Evolutionary conservation across 2,888 invertebrate species (phyloP).

Genomic region (Parascotia fuliginaria): DNA sequence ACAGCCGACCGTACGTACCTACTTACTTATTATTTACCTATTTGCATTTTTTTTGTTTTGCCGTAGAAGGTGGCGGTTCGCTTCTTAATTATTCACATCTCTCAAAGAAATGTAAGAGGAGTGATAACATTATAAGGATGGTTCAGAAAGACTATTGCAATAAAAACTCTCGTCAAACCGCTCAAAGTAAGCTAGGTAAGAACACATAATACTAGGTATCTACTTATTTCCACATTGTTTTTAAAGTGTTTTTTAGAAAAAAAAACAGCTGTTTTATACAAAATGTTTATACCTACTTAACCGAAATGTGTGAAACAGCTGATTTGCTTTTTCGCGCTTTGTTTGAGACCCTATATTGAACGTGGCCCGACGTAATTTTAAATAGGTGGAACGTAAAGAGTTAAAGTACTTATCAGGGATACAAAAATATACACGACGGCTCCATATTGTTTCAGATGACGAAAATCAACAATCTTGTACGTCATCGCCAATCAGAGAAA

Average conservation of each 20-base stretch:
- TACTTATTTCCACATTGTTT: slow-evolving; percentile 16
- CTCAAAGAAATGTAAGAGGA: slow-evolving; percentile 20
- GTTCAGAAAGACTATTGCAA: slow-evolving; percentile 23
- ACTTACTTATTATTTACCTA: slow-evolving; percentile 18
- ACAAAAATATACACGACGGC: slow-evolving; percentile 14
- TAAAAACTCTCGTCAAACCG: slow-evolving; percentile 17
- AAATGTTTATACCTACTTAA: slow-evolving; percentile 15
- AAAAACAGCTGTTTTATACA: slow-evolving; percentile 14
- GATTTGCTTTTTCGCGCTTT: slow-evolving; percentile 10
- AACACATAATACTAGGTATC: slow-evolving; percentile 16
- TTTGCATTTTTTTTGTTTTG: slow-evolving; percentile 21
- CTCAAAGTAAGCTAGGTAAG: slow-evolving; percentile 20
- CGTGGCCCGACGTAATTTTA: slow-evolving; percentile 15
- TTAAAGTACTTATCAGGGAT: slow-evolving; percentile 18
- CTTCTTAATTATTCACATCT: slow-evolving; percentile 19
- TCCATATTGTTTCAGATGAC: slow-evolving; percentile 17
- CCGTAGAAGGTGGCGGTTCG: slow-evolving; percentile 16
- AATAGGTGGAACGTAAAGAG: slow-evolving; percentile 19
- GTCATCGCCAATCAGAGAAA: slow-evolving; percentile 21
- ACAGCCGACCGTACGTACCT: slow-evolving; percentile 12
- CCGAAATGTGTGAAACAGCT: no score
- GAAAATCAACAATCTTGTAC: slow-evolving; percentile 23
- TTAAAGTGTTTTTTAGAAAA: slow-evolving; percentile 15
- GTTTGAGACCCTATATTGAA: slow-evolving; percentile 13
- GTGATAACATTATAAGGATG: slow-evolving; percentile 21